phyloP scores from a whole-genome alignment of 2,888 invertebrate genomes.

The Desoria tigrina region DNA sequence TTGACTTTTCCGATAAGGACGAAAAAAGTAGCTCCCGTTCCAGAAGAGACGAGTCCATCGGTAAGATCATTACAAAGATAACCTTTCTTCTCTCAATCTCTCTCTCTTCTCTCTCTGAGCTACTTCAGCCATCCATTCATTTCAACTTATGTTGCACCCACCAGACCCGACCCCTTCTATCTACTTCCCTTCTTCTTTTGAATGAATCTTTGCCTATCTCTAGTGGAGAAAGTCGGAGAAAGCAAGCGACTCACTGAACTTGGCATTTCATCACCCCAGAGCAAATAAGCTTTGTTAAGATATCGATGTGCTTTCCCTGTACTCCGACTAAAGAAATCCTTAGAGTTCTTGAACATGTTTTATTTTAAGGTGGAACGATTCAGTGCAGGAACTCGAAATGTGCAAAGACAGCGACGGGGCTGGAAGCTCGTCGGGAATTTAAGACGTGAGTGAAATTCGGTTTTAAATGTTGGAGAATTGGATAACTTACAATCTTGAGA shows the following conservation, averaged over 20 bases:
- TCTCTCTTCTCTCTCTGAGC: not conserved
- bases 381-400: slow-evolving; percentile 82
- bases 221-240: slow-evolving; percentile 4
- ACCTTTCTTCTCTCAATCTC: not conserved
- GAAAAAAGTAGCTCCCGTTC: slow-evolving; percentile 52
- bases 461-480: not conserved
- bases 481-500: not conserved
- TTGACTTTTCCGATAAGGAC: slow-evolving; percentile 56
- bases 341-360: not conserved
- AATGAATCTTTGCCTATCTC: no score
- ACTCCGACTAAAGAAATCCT: no score
- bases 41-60: slow-evolving; percentile 48
- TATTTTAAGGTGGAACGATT: slow-evolving; percentile 61
- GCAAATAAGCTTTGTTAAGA: no score
- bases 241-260: slow-evolving; percentile 7
- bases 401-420: slow-evolving; percentile 68
- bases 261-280: not conserved
- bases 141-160: slow-evolving; percentile 1
- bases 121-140: slow-evolving; percentile 1
- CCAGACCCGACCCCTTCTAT: no score
- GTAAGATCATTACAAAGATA: no score
- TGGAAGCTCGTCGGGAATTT: slow-evolving; percentile 69
- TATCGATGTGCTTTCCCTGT: no score
- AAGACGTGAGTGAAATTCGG: no score
- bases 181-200: not conserved